These are phyloP conservation scores for Cranoglanis bouderius DNA, from an alignment of 2,113 vertebrate genomes.

Conservation along the genomic window DNA sequence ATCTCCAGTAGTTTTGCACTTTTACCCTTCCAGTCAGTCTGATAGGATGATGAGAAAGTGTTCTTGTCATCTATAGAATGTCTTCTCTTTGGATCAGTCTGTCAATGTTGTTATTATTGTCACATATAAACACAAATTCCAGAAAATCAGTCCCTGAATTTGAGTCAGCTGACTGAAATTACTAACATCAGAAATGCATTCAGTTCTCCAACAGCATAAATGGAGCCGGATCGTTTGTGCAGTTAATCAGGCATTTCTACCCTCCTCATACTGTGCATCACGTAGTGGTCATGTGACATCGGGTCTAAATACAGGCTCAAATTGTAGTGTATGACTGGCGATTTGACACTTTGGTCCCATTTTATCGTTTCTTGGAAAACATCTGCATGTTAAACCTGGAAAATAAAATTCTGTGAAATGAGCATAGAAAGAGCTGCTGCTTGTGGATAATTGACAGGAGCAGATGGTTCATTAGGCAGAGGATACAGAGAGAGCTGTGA, in stretches of 20 bases:
- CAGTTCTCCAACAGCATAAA: neutral
- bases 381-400: neutral
- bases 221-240: neutral
- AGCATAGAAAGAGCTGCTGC: neutral
- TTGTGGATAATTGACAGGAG: conserved; percentile 12
- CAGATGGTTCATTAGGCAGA: conserved; percentile 28
- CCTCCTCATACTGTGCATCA: neutral
- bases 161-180: neutral
- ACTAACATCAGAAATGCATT: neutral
- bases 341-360: neutral
- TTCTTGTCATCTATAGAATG: neutral
- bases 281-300: neutral
- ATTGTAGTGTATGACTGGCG: neutral
- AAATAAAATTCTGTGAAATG: neutral
- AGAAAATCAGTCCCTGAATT: neutral
- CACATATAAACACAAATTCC: neutral
- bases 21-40: neutral
- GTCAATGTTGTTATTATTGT: neutral
- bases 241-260: neutral
- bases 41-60: neutral
- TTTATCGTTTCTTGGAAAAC: conserved; percentile 1
- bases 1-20: neutral
- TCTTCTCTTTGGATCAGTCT: neutral
- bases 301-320: neutral
- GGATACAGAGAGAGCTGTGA: neutral